Conservation (phyloP, 2,888 invertebrate genomes). For the Lingula anatina region DNA sequence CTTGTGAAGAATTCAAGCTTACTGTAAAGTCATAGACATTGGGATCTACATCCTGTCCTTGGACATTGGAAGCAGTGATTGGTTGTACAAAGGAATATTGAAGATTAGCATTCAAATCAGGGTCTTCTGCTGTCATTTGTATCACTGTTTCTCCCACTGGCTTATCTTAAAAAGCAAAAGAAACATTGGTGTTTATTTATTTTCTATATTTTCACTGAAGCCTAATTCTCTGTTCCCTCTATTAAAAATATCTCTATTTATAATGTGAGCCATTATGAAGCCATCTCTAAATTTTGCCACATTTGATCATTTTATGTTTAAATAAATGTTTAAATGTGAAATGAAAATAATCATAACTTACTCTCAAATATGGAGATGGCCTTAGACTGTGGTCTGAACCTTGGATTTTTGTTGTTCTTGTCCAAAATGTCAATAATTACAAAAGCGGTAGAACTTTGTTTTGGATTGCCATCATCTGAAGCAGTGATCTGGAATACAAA, state of each 20-base stretch:
- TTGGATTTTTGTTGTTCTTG: constrained; percentile 82
- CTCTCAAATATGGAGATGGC: constrained; percentile 62
- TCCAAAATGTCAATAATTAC: constrained; percentile 75
- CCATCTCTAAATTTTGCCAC: no score
- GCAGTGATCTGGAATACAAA: constrained; percentile 29
- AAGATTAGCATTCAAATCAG: constrained; percentile 73
- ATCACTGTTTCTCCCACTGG: constrained; percentile 65
- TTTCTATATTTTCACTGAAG: no score
- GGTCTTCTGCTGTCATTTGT: constrained; percentile 73
- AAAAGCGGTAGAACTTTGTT: constrained; percentile 74
- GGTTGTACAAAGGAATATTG: constrained; percentile 45
- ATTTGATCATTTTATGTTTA: no score
- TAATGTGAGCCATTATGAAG: no score
- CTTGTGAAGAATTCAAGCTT: constrained; percentile 9
- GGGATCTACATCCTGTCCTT: constrained; percentile 56
- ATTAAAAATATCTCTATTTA: no score
- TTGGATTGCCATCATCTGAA: constrained; percentile 62
- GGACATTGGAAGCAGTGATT: constrained; percentile 17
- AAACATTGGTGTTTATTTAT: no score
- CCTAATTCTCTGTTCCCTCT: no score
- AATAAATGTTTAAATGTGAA: no score
- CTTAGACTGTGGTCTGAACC: constrained; percentile 73
- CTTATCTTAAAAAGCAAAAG: constrained; percentile 58
- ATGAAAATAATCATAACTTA: constrained; percentile 48
- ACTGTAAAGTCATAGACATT: constrained; percentile 66